A percentile compares a stretch with the other conserved stretches of the same genome.
These are phyloP conservation scores for Botia kubotai DNA, from an alignment of 2,797 vertebrate species.

Conservation along the genomic window DNA sequence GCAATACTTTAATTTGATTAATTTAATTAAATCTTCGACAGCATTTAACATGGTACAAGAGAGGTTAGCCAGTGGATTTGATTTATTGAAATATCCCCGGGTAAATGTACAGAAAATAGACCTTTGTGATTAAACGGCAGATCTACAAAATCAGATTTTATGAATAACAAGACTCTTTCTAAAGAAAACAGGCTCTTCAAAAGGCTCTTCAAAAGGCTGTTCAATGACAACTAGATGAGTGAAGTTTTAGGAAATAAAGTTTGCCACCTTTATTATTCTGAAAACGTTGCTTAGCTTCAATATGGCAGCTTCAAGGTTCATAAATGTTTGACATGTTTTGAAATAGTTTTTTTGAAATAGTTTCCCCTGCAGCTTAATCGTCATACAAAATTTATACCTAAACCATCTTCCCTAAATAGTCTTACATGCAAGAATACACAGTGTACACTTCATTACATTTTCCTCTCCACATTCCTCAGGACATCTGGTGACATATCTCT, in stretches of 20 bases:
- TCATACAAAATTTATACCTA: slow-evolving; percentile 30
- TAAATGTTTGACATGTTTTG: slow-evolving; percentile 55
- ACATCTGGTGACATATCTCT: background rate
- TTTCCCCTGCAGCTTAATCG: slow-evolving; percentile 37
- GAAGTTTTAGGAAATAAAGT: slow-evolving; percentile 22
- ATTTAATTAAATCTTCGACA: background rate
- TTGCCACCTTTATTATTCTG: background rate
- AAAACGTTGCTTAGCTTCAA: background rate
- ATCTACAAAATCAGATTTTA: slow-evolving; percentile 51
- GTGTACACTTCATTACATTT: background rate
- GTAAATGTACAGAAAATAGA: slow-evolving; percentile 46
- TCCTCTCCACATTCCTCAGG: too few relatives aligned
- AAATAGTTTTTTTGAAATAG: background rate
- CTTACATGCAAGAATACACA: background rate
- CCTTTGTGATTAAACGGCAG: slow-evolving; percentile 48
- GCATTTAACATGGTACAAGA: background rate
- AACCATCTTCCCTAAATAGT: slow-evolving; percentile 3
- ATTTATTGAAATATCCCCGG: slow-evolving; percentile 15
- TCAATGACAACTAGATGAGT: background rate
- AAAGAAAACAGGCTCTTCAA: slow-evolving; percentile 17
- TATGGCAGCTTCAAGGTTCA: slow-evolving; percentile 64
- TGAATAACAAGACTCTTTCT: background rate
- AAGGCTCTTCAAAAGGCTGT: slow-evolving; percentile 17
- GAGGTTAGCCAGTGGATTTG: background rate
- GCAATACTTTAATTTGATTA: background rate